phyloP scores from a whole-genome alignment of 2,113 vertebrate genomes.

The Crotalus tigris region DNA sequence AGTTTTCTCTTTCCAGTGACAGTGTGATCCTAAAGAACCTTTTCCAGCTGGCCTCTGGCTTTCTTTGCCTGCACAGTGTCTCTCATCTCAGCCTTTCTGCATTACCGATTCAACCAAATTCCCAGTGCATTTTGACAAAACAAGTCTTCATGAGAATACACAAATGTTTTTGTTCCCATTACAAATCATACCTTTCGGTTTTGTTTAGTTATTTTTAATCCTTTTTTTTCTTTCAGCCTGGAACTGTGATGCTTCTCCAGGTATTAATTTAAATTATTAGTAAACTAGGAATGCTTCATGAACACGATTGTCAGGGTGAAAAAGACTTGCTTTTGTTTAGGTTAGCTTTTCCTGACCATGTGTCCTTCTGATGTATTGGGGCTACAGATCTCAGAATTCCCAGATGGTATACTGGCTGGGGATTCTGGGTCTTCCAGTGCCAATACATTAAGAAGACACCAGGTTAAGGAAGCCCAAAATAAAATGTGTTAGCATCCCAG shows the following conservation, averaged over 20 bases:
- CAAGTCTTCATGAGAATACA: conserved; percentile 52
- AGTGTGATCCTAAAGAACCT: conserved; percentile 18
- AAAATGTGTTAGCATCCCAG: conserved; percentile 13
- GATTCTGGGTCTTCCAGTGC: background rate
- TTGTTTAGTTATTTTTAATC: background rate
- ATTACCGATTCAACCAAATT: conserved; percentile 36
- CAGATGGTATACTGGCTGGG: background rate
- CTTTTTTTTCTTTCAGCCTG: conserved; percentile 36
- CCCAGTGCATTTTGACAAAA: conserved; percentile 49
- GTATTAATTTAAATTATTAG: conserved; percentile 53
- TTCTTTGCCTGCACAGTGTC: conserved; percentile 4
- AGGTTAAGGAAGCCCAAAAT: background rate
- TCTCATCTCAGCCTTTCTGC: conserved; percentile 40
- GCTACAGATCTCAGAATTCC: background rate
- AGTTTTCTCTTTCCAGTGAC: background rate
- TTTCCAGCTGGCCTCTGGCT: conserved; percentile 2
- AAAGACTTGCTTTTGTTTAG: background rate
- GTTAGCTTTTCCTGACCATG: background rate
- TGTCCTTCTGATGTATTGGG: background rate
- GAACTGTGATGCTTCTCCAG: conserved; percentile 26
- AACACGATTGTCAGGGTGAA: conserved; percentile 38
- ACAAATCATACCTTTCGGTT: conserved; percentile 42
- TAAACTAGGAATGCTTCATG: conserved; percentile 37
- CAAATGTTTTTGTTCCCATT: conserved; percentile 50
- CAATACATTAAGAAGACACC: background rate